These are phyloP conservation scores for Synaphobranchus kaupii DNA, from an alignment of 2,797 vertebrate genomes.

Conservation along the genomic window DNA sequence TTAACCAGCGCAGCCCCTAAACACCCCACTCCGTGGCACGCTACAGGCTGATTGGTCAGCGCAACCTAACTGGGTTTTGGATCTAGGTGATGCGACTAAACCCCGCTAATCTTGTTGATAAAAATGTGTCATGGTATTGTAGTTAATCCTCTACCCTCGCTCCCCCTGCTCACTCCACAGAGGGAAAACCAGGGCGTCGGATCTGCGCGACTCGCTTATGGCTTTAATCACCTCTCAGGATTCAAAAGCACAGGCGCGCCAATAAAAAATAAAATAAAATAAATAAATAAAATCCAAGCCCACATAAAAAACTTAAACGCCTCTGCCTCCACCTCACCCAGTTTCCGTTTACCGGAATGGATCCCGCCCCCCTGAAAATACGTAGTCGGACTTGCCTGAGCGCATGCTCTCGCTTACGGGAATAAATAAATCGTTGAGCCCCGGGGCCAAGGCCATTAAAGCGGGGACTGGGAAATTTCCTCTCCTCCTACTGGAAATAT, in stretches of 20 bases:
- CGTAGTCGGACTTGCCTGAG: background rate
- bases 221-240: conserved; percentile 37
- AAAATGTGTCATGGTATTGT: conserved; percentile 67
- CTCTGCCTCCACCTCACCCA: background rate
- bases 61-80: conserved; percentile 61
- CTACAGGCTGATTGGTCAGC: conserved; percentile 68
- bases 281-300: background rate
- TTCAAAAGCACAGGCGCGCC: background rate
- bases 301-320: background rate
- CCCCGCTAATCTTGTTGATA: conserved; percentile 75
- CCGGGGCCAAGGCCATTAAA: background rate
- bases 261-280: conserved; percentile 3
- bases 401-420: background rate
- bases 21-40: conserved; percentile 57
- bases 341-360: background rate
- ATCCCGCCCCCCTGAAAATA: too few species aligned
- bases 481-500: conserved; percentile 14
- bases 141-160: conserved; percentile 66
- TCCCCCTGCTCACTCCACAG: conserved; percentile 27
- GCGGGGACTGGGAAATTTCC: background rate
- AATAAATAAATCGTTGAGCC: background rate
- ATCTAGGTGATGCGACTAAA: conserved; percentile 72
- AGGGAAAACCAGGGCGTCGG: conserved; percentile 38
- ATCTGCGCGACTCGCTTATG: conserved; percentile 35
- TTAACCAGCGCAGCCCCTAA: conserved; percentile 64